Evolutionary conservation across 2,113 vertebrate species (phyloP).

Genomic region (Siniperca knerii): DNA sequence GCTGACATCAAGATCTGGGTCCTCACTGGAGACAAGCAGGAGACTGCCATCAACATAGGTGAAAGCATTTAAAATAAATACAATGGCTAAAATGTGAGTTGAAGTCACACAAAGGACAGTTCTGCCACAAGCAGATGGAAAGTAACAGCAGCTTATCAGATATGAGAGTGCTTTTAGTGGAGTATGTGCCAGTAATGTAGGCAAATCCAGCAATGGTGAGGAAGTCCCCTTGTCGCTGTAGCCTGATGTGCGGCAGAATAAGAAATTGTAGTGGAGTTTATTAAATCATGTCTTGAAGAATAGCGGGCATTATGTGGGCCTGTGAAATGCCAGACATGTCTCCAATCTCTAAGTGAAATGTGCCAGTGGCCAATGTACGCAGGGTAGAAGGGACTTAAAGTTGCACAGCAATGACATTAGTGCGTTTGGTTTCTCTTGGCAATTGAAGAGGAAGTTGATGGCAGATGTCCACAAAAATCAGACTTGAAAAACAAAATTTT

Average conservation of each 20-base stretch:
- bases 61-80: conserved; percentile 15
- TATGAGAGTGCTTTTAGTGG: background rate
- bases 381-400: conserved; percentile 2
- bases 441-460: background rate
- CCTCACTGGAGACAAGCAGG: conserved; percentile 97
- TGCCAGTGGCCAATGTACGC: background rate
- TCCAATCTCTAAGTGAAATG: conserved; percentile 26
- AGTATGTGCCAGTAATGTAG: background rate
- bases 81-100: background rate
- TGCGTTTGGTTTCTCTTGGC: conserved; percentile 15
- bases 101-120: background rate
- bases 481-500: conserved; percentile 14
- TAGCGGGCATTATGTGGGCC: conserved; percentile 22
- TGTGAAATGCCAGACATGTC: conserved; percentile 50
- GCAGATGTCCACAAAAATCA: conserved; percentile 28
- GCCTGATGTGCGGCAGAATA: background rate
- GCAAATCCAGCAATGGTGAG: background rate
- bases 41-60: conserved; percentile 98
- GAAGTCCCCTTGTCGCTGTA: conserved; percentile 15
- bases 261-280: conserved; percentile 36
- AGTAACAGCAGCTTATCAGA: background rate
- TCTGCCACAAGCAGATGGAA: background rate
- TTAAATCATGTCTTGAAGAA: conserved; percentile 44
- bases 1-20: conserved; percentile 98
- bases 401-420: conserved; percentile 19